Base-by-base conservation (phyloP, 1,140 invertebrate genomes). In the Micrasema longulum region DNA sequence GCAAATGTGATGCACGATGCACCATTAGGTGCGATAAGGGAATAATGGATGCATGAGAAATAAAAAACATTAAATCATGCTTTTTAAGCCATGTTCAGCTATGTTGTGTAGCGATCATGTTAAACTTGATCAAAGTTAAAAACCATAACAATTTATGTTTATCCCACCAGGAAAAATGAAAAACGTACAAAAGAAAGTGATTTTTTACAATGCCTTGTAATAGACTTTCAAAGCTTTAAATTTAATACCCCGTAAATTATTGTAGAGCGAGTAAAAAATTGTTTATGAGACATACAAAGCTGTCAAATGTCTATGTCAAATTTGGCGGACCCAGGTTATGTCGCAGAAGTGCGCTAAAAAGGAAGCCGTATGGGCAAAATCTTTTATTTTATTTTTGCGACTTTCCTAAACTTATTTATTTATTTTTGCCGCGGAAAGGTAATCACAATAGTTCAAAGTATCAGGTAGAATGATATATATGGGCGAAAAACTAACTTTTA, bases 301-400 rank as follows among this genome's bases (percentile, higher is more conserved):
- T 60, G 55, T 60, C 55, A 60, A 60, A 60, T 60, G 55, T 60
- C 55, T 60, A 60, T 60, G 55, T 38, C 36, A 60, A 38, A 60
- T 60, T 60, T 60, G 55, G 55, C 55, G 55, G 55, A 60, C 55
- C 48, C 4, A 52, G 16, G 47, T 23, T 52, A 52, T 55, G 55
- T 38, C 36, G 55, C 55, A 35, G 55, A 60, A 60, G 22, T 60
- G 55, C 55, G 55, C 55, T 55, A 14, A 41, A n/a, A 60, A 60
- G 18, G 55, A 60, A 60, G 55, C 55, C 55, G 55, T 60, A 60
- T 60, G 55, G 55, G 55, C 55, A 16, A 60, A 60, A 14, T 38
- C 16, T 14, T 60, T 60, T 60, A 12, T 60, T 60, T 38, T 60
- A 41, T 41, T 60, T 60, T 26, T 41, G 14, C 14, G 35, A 14